Base-by-base conservation (phyloP, 2,888 invertebrate genomes). In the Cheilosia vulpina region DNA sequence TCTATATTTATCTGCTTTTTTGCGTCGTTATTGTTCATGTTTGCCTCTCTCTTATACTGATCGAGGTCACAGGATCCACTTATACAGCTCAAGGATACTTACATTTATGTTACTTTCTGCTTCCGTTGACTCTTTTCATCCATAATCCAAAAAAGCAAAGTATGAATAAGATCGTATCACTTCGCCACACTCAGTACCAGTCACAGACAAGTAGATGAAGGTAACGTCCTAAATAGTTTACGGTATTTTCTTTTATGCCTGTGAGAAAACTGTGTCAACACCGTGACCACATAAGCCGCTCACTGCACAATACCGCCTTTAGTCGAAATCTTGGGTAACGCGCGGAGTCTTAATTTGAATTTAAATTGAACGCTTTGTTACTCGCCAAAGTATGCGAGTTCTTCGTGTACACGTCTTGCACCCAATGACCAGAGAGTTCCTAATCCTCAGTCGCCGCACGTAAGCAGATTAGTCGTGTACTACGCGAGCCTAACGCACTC, bases 221-320 rank as follows among this genome's bases (percentile, higher is more conserved):
- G 55, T 38, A 60, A 38, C 47, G 53, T 62, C 38, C 69, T 43
- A 77, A 71, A 71, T 78, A 78, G 41, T 63, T 68, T 55, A 53
- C 52, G 31, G 34, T 62, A 7, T 50, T 62, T 38, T 77, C 43
- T 43, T 60, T n/a, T 41, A 38, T 52, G 34, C 43, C 45, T 15
- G 31, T 24, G 55, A 71, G 63, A 79, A 79, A 72, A 72, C 65
- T 79, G 63, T 79, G 78, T 65, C 78, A 79, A 71, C 71, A 63
- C 71, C 50, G 57, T 62, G 47, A 57, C 57, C 65, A 68, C 58
- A 52, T 53, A 60, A 60, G 41, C 21, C 43, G 6, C 19, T 43
- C 38, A 13, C 4, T 31, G 65, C 63, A 73, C 2, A 19, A 41
- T 53, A 21, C 45, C 52, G 53, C 55, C 41, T 66, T 19, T 6